Evolutionary conservation across 1,140 invertebrate species (phyloP), one percentile per base, ranked within the genome.

Genomic region (Drosophila elegans): DNA sequence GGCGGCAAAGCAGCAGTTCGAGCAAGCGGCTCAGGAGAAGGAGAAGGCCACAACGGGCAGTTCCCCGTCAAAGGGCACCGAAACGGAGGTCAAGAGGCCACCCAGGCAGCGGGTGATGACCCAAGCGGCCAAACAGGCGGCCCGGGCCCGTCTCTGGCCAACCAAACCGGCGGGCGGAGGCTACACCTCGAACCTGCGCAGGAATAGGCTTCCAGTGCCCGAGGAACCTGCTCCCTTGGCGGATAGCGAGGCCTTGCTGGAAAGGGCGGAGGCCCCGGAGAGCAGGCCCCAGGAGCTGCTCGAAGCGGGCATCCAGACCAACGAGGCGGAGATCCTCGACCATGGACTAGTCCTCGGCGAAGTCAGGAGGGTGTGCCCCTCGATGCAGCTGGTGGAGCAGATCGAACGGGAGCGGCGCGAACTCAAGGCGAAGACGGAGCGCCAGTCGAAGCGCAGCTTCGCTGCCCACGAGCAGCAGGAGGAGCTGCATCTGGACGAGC

Each of bases 301-400:
- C 9, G 82, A 90, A 29, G 64, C 42, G 3, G 80, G 73, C n/a
- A 68, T 89, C n/a, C 90, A 91, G 45, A 91, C 85, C 1, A 82
- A 91, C 60, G 86, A 91, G 38, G 54, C 62, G 3, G 90, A 91
- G 54, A 91, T 90, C 29, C 55, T 84, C 0, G 80, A 90, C 55
- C 90, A 69, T 13, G 64, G 72, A 12, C 36, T 90, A 12, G 57
- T 91, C 6, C 52, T 80, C 16, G 90, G 90, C 6, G 77, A 77
- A 13, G 54, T 78, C 3, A 91, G 74, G 34, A 49, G 85, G 6
- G 6, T 91, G 11, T 16, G 59, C 9, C 82, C 90, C 0, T 91
- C 90, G 0, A 34, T 27, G 11, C 11, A 56, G 0, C 16, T 91
- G n/a, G 27, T 78, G 11, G 42, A 74, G 3, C 49, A 80, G 29